Percentiles rank a stretch among this genome's conserved stretches.
Evolutionary conservation across 1,140 invertebrate species (phyloP).

Genomic region (Heliconius hewitsoni): DNA sequence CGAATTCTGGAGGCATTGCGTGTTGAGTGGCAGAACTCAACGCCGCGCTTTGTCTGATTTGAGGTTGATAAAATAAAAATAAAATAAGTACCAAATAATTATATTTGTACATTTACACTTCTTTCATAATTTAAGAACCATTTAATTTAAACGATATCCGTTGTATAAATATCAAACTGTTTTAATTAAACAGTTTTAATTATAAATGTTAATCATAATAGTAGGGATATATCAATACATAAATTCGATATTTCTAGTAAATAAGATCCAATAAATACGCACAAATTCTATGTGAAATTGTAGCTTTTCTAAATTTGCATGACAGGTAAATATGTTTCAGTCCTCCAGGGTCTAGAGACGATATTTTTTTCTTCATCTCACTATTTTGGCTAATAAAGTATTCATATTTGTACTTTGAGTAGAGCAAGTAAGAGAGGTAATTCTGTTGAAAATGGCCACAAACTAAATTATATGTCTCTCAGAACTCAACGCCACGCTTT

Average conservation of each 20-base stretch:
- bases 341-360: conserved; percentile 14
- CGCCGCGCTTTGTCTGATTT: no score
- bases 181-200: no score
- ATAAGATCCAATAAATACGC: conserved; percentile 5
- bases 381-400: conserved; percentile 25
- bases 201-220: no score
- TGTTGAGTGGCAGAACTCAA: no score
- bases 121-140: no score
- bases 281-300: conserved; percentile 10
- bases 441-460: background rate
- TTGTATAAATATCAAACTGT: no score
- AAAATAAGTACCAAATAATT: no score
- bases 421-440: background rate
- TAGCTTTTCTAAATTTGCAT: conserved; percentile 25
- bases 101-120: no score
- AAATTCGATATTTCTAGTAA: background rate
- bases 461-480: background rate
- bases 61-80: no score
- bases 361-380: conserved; percentile 13
- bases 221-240: background rate
- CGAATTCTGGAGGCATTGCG: no score
- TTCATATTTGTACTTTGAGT: background rate
- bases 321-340: conserved; percentile 20
- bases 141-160: no score
- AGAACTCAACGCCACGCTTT: background rate